A percentile compares a stretch with the other conserved stretches of the same genome.
phyloP scores from a whole-genome alignment of 2,113 vertebrate genomes.

The Limanda limanda region DNA sequence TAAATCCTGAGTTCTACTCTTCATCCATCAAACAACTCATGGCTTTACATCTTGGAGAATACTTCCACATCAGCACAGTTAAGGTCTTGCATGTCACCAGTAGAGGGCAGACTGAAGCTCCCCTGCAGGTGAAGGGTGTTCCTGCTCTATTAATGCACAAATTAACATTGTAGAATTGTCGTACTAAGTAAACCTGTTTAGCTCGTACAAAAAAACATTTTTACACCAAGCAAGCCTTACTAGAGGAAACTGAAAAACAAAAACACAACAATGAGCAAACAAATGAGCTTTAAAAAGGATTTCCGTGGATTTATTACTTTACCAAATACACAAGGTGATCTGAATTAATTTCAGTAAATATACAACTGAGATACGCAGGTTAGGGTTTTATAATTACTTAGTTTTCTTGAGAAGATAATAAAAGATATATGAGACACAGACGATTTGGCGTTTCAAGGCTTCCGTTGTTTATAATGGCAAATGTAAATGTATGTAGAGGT shows the following conservation, averaged over 20 bases:
- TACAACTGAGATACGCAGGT: slow-evolving; percentile 39
- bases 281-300: slow-evolving; percentile 29
- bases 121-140: too few relatives aligned
- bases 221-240: too few relatives aligned
- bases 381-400: slow-evolving; percentile 29
- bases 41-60: too few relatives aligned
- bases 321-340: slow-evolving; percentile 12
- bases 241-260: slow-evolving; percentile 1
- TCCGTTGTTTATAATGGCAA: slow-evolving; percentile 9
- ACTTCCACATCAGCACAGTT: too few relatives aligned
- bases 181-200: too few relatives aligned
- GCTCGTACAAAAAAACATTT: too few relatives aligned
- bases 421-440: slow-evolving; percentile 12
- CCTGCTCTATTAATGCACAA: slow-evolving; percentile 1
- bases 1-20: too few relatives aligned
- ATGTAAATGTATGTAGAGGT: slow-evolving; percentile 34
- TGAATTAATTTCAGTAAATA: slow-evolving; percentile 33
- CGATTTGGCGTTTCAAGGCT: slow-evolving; percentile 25
- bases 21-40: too few relatives aligned
- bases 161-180: neutral
- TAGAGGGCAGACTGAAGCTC: too few relatives aligned
- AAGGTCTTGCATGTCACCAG: too few relatives aligned
- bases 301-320: slow-evolving; percentile 3
- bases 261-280: slow-evolving; percentile 13
- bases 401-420: slow-evolving; percentile 12